phyloP scores from a whole-genome alignment of 1,140 invertebrate species.

The Telenomus remus region DNA sequence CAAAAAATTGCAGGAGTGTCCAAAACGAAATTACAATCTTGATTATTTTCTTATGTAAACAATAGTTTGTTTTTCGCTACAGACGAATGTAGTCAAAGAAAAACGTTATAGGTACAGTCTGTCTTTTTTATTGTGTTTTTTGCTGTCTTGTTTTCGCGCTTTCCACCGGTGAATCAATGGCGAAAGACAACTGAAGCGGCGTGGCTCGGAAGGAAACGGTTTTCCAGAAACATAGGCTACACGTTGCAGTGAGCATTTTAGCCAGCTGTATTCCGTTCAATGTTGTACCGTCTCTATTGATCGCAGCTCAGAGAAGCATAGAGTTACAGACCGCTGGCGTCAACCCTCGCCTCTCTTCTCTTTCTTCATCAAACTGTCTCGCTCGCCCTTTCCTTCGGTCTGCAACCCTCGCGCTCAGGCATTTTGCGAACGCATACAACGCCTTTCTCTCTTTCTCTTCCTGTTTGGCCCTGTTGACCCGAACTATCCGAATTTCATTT shows the following conservation, averaged over 20 bases:
- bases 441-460: slow-evolving; percentile 12
- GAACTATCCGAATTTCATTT: slow-evolving; percentile 69
- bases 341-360: slow-evolving; percentile 60
- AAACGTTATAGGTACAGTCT: too few relatives aligned
- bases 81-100: too few relatives aligned
- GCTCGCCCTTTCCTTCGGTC: slow-evolving; percentile 36
- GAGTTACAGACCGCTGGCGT: slow-evolving; percentile 71
- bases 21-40: too few relatives aligned
- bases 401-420: slow-evolving; percentile 15
- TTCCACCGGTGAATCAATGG: slow-evolving; percentile 47
- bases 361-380: slow-evolving; percentile 47
- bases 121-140: too few relatives aligned
- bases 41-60: too few relatives aligned
- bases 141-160: slow-evolving; percentile 28
- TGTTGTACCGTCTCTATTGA: slow-evolving; percentile 72
- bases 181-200: slow-evolving; percentile 32
- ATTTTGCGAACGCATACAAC: slow-evolving; percentile 30
- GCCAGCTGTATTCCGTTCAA: slow-evolving; percentile 67
- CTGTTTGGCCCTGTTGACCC: slow-evolving; percentile 58
- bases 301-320: slow-evolving; percentile 71
- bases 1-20: too few relatives aligned
- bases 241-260: slow-evolving; percentile 65
- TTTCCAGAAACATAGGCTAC: slow-evolving; percentile 61
- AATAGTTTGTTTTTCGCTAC: too few relatives aligned
- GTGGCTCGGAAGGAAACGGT: slow-evolving; percentile 50